Percentiles rank a stretch among this genome's conserved stretches.
phyloP scores from a whole-genome alignment of 2,113 vertebrate species.

The Menura novaehollandiae region DNA sequence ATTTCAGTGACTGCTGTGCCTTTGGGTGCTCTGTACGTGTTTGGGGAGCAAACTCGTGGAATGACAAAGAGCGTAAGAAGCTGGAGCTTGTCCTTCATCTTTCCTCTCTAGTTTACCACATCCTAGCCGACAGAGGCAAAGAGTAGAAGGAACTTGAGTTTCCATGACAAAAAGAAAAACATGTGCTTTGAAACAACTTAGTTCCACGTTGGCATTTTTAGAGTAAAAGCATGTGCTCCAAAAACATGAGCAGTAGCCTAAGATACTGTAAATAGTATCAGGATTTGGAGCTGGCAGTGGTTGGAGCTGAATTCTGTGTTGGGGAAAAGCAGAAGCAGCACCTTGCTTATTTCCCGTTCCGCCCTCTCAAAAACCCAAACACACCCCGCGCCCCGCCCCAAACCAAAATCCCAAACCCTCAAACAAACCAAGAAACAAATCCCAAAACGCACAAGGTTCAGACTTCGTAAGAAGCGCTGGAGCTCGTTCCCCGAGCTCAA shows the following conservation, averaged over 20 bases:
- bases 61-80: neutral
- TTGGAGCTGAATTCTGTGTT: neutral
- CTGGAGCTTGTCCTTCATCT: neutral
- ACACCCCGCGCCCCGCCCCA: neutral
- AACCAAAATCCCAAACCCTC: neutral
- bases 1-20: neutral
- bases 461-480: no score
- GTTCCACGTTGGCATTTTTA: neutral
- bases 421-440: no score
- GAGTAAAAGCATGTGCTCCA: neutral
- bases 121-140: neutral
- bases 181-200: neutral
- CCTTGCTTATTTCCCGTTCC: neutral
- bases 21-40: neutral
- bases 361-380: no score
- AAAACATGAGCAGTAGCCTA: fast-evolving
- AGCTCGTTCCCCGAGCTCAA: neutral
- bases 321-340: neutral
- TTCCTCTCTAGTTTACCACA: neutral
- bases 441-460: neutral
- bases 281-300: neutral
- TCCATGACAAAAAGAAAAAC: neutral
- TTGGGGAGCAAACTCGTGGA: neutral
- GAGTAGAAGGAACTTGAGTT: neutral
- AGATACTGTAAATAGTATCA: neutral